These are phyloP conservation scores for Monodelphis domestica DNA, from an alignment of 2,797 vertebrate genomes.

Conservation along the genomic window DNA sequence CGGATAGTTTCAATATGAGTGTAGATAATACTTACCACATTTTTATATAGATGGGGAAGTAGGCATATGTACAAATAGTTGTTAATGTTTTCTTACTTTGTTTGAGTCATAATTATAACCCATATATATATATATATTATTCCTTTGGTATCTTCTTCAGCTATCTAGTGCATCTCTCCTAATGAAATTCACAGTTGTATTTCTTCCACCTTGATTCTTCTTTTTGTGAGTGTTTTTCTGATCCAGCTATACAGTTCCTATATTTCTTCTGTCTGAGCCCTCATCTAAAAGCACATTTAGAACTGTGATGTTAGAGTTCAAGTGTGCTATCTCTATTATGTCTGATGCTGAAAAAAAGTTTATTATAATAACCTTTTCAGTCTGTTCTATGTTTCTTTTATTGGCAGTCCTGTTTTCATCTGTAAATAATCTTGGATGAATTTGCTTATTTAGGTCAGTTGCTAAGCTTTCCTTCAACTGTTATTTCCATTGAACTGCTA, in stretches of 20 bases:
- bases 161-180: neutral
- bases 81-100: neutral
- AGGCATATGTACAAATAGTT: neutral
- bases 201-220: neutral
- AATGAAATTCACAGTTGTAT: neutral
- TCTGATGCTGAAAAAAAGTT: neutral
- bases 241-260: neutral
- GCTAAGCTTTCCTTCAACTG: neutral
- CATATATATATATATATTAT: neutral
- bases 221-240: neutral
- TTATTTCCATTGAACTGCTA: neutral
- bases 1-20: neutral
- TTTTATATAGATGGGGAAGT: neutral
- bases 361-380: neutral
- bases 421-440: neutral
- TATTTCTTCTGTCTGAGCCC: neutral
- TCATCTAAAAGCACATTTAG: neutral
- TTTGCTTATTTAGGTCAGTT: neutral
- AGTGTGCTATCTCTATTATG: neutral
- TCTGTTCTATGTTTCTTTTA: neutral
- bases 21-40: neutral
- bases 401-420: neutral
- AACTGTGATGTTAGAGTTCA: neutral
- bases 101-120: neutral
- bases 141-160: neutral